Base-by-base conservation (phyloP, 2,797 vertebrate species). In the Chiropotes sagulatus region DNA sequence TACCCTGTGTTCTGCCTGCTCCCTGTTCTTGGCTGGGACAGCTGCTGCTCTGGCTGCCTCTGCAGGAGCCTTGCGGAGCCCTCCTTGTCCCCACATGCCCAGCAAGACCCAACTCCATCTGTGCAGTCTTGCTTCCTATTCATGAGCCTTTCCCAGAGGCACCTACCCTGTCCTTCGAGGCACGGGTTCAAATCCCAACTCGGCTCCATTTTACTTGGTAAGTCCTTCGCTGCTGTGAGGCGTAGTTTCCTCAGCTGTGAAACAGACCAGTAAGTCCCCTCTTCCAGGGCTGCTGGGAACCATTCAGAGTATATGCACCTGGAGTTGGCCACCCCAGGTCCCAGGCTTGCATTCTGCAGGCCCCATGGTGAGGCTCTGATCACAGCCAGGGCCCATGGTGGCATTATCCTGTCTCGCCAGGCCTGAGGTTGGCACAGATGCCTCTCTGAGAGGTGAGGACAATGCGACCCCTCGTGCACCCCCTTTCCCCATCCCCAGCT, bases 21-120 rank as follows among this genome's bases (percentile, higher is more conserved):
- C 72, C 41, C 57, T 2, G 61, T 36, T 46, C 87, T 52, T 50
- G 70, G 85, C 76, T 73, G 96, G 79, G 28, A 89, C 88, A 61
- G n/a, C 90, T 5, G 85, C 54, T 52, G 54, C 73, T 28, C 88
- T 15, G 36, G 81, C 90, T 58, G 70, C 57, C 67, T 82, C 58
- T 39, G 0, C 19, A 61, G 78, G n/a, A 26, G 11, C 87, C 57
- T 90, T 1, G 8, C 6, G 14, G 79, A 54, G 26, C 12, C 19
- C 6, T 24, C 54, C 70, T 73, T 19, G 22, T 2, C n/a, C 52
- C 58, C 4, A 7, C 33, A 5, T 1, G 72, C 41, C 79, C 85
- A 73, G 88, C 22, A n/a, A 61, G n/a, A 41, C 70, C 50, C 17
- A 72, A 26, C 30, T 28, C 19, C 12, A 6, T 20, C 87, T 46